Evolutionary conservation across 2,113 vertebrate species (phyloP).

Genomic region (Turdus rufiventris): DNA sequence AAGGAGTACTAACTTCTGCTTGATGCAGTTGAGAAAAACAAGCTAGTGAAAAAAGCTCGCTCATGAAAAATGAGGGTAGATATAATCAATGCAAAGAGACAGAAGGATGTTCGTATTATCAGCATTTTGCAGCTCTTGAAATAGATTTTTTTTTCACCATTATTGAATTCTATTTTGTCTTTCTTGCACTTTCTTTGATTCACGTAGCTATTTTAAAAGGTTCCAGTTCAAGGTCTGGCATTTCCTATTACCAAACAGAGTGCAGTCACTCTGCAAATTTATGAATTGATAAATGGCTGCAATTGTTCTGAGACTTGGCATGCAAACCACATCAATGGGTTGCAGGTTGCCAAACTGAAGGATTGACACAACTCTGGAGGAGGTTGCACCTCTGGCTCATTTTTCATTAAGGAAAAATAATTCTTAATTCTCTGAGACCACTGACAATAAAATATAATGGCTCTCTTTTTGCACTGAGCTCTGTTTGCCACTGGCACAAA

Average conservation of each 20-base stretch:
- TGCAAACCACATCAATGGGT: background rate
- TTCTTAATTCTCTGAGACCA: background rate
- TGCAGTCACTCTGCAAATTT: background rate
- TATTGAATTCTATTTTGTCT: background rate
- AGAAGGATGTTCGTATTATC: background rate
- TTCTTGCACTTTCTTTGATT: background rate
- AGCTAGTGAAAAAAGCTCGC: background rate
- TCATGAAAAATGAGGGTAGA: background rate
- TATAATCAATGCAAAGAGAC: background rate
- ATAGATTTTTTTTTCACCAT: background rate
- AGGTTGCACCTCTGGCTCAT: background rate
- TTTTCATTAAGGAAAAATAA: background rate
- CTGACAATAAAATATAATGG: background rate
- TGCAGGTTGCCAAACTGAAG: background rate
- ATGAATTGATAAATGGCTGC: background rate
- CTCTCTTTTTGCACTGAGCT: background rate
- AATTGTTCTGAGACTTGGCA: background rate
- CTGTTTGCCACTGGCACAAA: background rate
- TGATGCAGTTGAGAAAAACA: background rate
- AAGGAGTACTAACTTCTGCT: background rate
- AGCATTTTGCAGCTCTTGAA: background rate
- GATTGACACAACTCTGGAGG: background rate
- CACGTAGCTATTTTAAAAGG: background rate
- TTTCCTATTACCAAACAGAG: background rate
- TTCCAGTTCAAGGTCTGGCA: background rate